Evolutionary conservation across 1,140 invertebrate species (phyloP), one percentile per base, ranked within the genome.

Genomic region (Geopemphigus sp.): DNA sequence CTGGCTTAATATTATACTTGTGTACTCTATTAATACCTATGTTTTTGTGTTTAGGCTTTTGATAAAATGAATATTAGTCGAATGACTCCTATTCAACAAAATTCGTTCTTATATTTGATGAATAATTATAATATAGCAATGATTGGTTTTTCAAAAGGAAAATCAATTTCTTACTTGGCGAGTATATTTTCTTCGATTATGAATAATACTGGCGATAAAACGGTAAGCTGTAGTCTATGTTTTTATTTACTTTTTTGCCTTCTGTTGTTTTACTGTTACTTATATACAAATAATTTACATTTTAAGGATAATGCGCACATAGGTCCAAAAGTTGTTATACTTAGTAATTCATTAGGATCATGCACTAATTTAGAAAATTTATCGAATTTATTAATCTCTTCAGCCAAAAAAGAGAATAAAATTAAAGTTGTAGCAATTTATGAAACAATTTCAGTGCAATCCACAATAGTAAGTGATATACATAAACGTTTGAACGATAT

Each of bases 131-230:
- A 78, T 61, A 26, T 15, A 5, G 56, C 74, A 50, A 78, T 78
- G 57, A 29, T 78, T 29, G 74, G 74, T 0, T 78, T 50, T 78
- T 63, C 74, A 63, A 78, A 63, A 78, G 74, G 74, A 61, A 78
- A 78, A 78, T 78, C 74, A 14, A 12, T 29, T 61, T 78, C 56
- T 6, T 78, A 78, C 17, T 50, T 78, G n/a, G 56, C 45, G n/a
- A 63, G 57, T 63, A 78, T 61, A 50, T 24, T 26, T 26, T 78
- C 74, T 50, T 63, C 53, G 50, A 63, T 78, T 47, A 12, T 78
- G 57, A 61, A n/a, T n/a, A 50, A 72, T n/a, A 68, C n/a, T 50
- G n/a, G 61, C 11, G 24, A 63, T 47, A 50, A 19, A 24, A 22
- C n/a, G 32, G 74, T 61, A 78, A 50, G 57, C 63, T 45, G n/a